Evolutionary conservation across 2,797 vertebrate species (phyloP).

Genomic region (Syngnathus rostellatus): DNA sequence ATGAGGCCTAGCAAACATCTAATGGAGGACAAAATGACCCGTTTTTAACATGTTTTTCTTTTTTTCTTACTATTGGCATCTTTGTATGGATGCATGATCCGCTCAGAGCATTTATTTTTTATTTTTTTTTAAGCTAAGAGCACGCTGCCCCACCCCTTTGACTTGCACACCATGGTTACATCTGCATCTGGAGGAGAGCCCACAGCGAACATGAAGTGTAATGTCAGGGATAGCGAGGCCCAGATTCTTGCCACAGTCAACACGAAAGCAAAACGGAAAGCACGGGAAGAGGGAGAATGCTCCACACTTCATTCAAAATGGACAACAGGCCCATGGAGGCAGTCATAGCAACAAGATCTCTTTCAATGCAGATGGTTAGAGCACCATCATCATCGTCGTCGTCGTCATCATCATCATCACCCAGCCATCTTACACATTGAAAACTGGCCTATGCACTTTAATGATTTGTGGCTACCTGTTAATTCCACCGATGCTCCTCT

Average conservation of each 20-base stretch:
- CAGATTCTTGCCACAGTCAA: constrained; percentile 9
- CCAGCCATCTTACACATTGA: constrained; percentile 44
- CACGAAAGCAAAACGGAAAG: constrained; percentile 13
- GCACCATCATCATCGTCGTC: constrained; percentile 14
- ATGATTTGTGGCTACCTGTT: constrained; percentile 64
- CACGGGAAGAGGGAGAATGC: not conserved
- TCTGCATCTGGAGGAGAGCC: constrained; percentile 28
- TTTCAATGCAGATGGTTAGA: constrained; percentile 13
- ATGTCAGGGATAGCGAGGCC: constrained; percentile 16
- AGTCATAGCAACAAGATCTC: constrained; percentile 7
- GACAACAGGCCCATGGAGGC: not conserved
- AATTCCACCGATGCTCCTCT: constrained; percentile 52
- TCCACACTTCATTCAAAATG: constrained; percentile 1
- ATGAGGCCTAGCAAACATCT: constrained; percentile 25
- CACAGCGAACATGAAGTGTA: constrained; percentile 1
- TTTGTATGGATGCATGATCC: not conserved
- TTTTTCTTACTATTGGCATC: not conserved
- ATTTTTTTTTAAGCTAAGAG: constrained; percentile 7
- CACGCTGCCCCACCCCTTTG: constrained; percentile 54
- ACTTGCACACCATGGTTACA: constrained; percentile 29
- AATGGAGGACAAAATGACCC: not conserved
- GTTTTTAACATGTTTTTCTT: not conserved
- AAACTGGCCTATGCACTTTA: constrained; percentile 33
- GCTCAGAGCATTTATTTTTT: not conserved
- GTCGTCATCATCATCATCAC: constrained; percentile 16